Base-by-base conservation (phyloP, 2,797 vertebrate species). In the Dendrocincla tyrannina region DNA sequence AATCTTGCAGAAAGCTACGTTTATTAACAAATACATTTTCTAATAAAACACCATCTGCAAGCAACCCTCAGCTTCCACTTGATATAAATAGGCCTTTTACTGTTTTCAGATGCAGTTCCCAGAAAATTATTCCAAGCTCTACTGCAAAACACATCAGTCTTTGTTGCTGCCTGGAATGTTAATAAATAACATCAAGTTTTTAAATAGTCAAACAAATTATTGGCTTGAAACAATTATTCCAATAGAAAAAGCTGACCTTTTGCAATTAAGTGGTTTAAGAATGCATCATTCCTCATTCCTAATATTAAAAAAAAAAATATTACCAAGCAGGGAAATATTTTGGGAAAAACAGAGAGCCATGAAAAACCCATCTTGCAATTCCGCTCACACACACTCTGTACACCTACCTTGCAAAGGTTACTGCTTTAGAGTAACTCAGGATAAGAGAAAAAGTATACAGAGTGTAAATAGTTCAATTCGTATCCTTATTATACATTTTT, bases 11-110 rank as follows among this genome's bases (percentile, higher is more conserved):
- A 97, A 97, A 97, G 80, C 94, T 96, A 95, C 88, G 53, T 97
- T 98, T 98, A 98, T 97, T 97, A 98, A 97, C 95, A 97, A 97
- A 97, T 97, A 96, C 80, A 94, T 98, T 97, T 98, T 96, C 96
- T 97, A 97, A 97, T 97, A 97, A 98, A 98, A 97, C 88, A 95
- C 96, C 97, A 98, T 97, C 96, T 98, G 97, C 94, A 96, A 97
- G 96, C 75, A 97, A 97, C 94, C 95, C 91, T 97, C 89, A 92
- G 94, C 96, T 97, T 98, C 96, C 93, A 97, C 87, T 97, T 97
- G 93, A 94, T 97, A 97, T 97, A 97, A 98, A 97, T 95, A 97
- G 95, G 78, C 68, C 88, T 97, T 98, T 97, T 97, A 97, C 93
- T 95, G 85, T 96, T 98, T 97, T 97, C 94, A 97, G 85, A 97